A percentile compares a stretch with the other conserved stretches of the same genome.
These are phyloP conservation scores for Machimus atricapillus DNA, from an alignment of 2,888 invertebrate species.

Conservation along the genomic window DNA sequence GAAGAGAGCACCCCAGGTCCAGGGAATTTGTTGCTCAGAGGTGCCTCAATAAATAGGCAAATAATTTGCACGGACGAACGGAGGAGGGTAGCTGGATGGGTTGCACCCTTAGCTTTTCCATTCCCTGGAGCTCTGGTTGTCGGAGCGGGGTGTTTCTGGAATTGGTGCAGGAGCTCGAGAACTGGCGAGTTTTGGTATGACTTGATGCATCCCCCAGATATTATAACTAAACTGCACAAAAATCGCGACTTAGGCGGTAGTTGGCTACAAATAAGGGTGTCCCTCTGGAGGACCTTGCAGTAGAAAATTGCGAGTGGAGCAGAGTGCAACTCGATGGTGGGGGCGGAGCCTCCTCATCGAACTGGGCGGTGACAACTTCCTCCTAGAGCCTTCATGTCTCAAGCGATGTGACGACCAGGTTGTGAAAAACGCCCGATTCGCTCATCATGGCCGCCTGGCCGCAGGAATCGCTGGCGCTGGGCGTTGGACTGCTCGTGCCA, in stretches of 20 bases:
- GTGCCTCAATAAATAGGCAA: neutral
- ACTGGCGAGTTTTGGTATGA: neutral
- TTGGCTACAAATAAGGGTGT: neutral
- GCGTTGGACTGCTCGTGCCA: conserved; percentile 57
- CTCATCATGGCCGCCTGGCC: conserved; percentile 71
- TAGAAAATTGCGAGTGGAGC: conserved; percentile 25
- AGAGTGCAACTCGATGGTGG: neutral
- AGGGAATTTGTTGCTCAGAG: neutral
- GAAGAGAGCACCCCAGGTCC: too few relatives aligned
- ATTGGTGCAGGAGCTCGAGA: neutral
- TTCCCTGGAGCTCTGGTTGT: neutral
- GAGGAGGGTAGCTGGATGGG: neutral
- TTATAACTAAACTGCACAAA: neutral
- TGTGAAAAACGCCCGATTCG: conserved; percentile 63
- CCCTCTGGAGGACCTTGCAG: neutral
- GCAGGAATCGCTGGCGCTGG: conserved; percentile 64
- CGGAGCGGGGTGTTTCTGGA: neutral
- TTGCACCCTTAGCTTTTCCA: neutral
- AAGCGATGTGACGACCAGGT: conserved; percentile 61
- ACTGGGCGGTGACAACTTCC: neutral
- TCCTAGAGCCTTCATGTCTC: conserved; percentile 62
- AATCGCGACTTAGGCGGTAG: neutral
- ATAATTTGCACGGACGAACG: neutral
- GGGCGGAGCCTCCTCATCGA: neutral
- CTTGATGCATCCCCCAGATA: neutral